Conservation (phyloP, 1,140 invertebrate species). For the Aphaenogaster rudis region DNA sequence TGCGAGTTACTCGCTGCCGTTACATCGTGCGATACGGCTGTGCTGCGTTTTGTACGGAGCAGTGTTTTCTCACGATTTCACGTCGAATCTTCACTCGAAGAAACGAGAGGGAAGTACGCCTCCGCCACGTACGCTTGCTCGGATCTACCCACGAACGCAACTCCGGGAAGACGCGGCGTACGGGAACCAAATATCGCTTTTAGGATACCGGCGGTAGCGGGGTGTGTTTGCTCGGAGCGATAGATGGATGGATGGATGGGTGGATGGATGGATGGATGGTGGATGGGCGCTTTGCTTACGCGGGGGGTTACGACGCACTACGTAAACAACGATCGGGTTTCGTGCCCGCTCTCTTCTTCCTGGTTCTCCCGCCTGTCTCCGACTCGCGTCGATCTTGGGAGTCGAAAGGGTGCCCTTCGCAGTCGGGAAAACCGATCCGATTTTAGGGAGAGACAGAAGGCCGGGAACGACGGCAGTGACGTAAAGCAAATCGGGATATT, state of each 20-base stretch:
- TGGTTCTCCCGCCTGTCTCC: constrained; percentile 69
- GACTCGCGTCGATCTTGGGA: constrained; percentile 52
- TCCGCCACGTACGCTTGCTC: not conserved
- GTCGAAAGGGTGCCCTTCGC: constrained; percentile 68
- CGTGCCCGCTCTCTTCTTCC: constrained; percentile 74
- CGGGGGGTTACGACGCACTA: constrained; percentile 81
- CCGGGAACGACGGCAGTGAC: constrained; percentile 35
- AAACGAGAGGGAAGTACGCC: not conserved
- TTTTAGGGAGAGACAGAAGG: constrained; percentile 66
- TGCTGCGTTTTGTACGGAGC: not conserved
- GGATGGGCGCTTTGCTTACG: constrained; percentile 80
- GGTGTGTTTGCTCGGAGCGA: constrained; percentile 80
- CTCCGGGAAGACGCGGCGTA: constrained; percentile 9
- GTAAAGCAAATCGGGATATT: constrained; percentile 9
- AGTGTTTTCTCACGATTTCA: not conserved
- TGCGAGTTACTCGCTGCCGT: not conserved
- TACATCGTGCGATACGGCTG: not conserved
- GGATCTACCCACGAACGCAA: not conserved
- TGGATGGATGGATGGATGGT: constrained; percentile 52
- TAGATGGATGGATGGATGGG: constrained; percentile 72
- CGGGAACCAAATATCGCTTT: constrained; percentile 66
- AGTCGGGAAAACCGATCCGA: constrained; percentile 75
- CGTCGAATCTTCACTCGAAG: not conserved
- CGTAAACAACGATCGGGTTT: constrained; percentile 85
- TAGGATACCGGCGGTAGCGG: constrained; percentile 55